Evolutionary conservation across 2,888 invertebrate species (phyloP).

Genomic region (Didymodactylos carnosus): DNA sequence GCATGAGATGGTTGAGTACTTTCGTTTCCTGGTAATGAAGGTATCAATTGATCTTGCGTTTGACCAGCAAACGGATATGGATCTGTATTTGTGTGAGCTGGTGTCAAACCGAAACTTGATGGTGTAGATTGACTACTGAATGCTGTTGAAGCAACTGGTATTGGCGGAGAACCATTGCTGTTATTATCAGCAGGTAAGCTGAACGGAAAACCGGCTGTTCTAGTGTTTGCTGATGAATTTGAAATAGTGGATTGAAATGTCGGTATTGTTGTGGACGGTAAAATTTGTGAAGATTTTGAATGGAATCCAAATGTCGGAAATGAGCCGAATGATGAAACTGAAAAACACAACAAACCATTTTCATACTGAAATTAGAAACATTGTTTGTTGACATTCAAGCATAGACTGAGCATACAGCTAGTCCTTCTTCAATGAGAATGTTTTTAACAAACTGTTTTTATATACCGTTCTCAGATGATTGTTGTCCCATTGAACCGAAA

Average conservation of each 20-base stretch:
- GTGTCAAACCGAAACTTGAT: neutral
- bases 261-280: neutral
- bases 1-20: too few species aligned
- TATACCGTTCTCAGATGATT: neutral
- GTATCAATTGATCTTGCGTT: too few species aligned
- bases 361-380: too few species aligned
- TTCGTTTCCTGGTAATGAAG: too few species aligned
- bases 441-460: neutral
- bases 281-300: neutral
- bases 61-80: too few species aligned
- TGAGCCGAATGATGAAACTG: neutral
- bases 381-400: too few species aligned
- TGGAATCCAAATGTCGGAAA: neutral
- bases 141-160: neutral
- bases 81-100: neutral
- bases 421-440: too few species aligned
- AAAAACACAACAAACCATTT: too few species aligned
- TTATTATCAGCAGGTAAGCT: neutral
- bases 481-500: neutral
- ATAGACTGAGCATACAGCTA: too few species aligned
- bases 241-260: neutral
- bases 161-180: neutral
- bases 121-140: neutral
- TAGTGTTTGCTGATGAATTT: neutral
- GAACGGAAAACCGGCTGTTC: neutral